phyloP scores from a whole-genome alignment of 2,113 vertebrate genomes.

The Triplophysa dalaica region DNA sequence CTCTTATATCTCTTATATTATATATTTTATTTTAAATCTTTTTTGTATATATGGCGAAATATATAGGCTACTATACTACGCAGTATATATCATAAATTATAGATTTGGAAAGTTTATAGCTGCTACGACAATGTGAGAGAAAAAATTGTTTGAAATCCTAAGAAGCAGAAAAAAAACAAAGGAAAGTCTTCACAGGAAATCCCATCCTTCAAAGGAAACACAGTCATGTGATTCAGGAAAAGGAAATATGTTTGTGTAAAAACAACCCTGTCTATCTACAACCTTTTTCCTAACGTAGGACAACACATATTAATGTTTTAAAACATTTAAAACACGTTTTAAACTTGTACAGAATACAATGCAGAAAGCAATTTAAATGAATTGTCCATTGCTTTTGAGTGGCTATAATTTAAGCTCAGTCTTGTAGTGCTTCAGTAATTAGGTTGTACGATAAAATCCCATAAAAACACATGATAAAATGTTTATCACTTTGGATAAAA shows the following conservation, averaged over 20 bases:
- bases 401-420: no score
- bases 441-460: no score
- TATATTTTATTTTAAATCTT: background rate
- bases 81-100: background rate
- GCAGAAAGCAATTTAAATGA: no score
- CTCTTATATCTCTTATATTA: no score
- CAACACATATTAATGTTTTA: no score
- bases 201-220: slow-evolving; percentile 54
- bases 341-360: no score
- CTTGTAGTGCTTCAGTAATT: no score
- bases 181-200: slow-evolving; percentile 60
- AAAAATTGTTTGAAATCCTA: background rate
- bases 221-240: slow-evolving; percentile 37
- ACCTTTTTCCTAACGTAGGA: background rate
- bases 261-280: background rate
- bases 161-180: slow-evolving; percentile 40
- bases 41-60: no score
- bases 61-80: background rate
- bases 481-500: no score
- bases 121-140: background rate
- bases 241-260: slow-evolving; percentile 19
- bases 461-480: no score
- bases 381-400: no score
- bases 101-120: background rate
- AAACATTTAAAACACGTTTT: no score